Evolutionary conservation across 2,888 invertebrate genomes (phyloP), one percentile per base, ranked within the genome.

Genomic region (Sialis lutaria): DNA sequence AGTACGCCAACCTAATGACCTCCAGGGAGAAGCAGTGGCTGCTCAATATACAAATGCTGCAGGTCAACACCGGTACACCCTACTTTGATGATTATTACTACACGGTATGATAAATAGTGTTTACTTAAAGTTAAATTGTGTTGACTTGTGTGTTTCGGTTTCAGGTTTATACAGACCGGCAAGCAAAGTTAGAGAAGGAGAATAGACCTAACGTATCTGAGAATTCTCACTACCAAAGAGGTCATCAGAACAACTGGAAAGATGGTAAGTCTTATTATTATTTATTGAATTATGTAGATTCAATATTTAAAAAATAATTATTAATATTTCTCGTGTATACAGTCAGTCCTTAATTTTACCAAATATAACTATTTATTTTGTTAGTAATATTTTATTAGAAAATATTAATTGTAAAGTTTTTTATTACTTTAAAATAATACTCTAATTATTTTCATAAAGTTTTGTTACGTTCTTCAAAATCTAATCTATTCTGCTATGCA

Each of bases 51-150:
- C 97, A 97, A 63, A 70, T 93, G 62, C 64, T 93, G 50, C 96
- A 96, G 60, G 72, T 96, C 1, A 90, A 92, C 60, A 90, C 91
- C 0, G 92, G 90, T 45, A 91, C 95, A 50, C 96, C 97, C 0
- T 92, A 91, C 63, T 80, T 92, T 56, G 95, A 97, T 61, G 98
- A 98, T 65, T 98, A 89, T 63, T 98, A 98, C 60, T 96, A 87
- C 59, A 90, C 90, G 40, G 92, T 88, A 90, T 90, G 40, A 92
- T 88, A 10, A 35, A 33, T 40, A 22, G 9, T 4, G 13, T 13
- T 42, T 42, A 32, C 3, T 13, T 42, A 43, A 32, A 10, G 7
- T 37, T 35, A 9, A 9, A 35, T 35, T 35, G 9, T 22, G 22
- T 22, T 22, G 22, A 22, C 22, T 22, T 22, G 22, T 22, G 22